These are phyloP conservation scores for Caligus rogercresseyi DNA, from an alignment of 1,140 invertebrate genomes.

Conservation along the genomic window DNA sequence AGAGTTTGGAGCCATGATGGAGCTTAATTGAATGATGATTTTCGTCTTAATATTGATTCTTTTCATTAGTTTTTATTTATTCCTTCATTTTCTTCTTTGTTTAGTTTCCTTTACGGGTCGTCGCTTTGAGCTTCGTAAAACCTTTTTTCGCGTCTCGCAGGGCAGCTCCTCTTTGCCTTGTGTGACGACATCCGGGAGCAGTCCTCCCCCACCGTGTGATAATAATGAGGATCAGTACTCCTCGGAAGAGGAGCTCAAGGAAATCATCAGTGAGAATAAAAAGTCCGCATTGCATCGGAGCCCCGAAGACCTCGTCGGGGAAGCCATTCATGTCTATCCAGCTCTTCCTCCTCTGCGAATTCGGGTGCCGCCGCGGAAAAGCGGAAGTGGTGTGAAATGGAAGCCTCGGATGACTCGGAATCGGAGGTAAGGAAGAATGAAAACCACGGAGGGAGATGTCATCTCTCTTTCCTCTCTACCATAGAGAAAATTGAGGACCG, in stretches of 20 bases:
- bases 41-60: no score
- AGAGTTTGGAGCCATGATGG: no score
- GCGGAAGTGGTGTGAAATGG: neutral
- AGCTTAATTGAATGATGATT: no score
- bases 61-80: no score
- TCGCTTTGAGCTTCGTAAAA: neutral
- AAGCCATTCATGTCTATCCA: neutral
- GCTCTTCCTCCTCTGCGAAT: neutral
- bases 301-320: no score
- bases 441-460: no score
- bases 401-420: neutral
- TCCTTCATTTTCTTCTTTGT: neutral
- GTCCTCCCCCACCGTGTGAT: neutral
- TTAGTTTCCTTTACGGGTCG: neutral
- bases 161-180: neutral
- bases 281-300: no score
- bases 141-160: neutral
- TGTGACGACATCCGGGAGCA: neutral
- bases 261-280: constrained; percentile 1
- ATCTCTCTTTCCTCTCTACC: no score
- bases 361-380: neutral
- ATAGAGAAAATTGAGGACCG: no score
- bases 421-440: neutral
- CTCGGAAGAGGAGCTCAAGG: constrained; percentile 6
- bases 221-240: neutral